Evolutionary conservation across 2,888 invertebrate genomes (phyloP), one percentile per base, ranked within the genome.

Genomic region (Steinernema hermaphroditum): DNA sequence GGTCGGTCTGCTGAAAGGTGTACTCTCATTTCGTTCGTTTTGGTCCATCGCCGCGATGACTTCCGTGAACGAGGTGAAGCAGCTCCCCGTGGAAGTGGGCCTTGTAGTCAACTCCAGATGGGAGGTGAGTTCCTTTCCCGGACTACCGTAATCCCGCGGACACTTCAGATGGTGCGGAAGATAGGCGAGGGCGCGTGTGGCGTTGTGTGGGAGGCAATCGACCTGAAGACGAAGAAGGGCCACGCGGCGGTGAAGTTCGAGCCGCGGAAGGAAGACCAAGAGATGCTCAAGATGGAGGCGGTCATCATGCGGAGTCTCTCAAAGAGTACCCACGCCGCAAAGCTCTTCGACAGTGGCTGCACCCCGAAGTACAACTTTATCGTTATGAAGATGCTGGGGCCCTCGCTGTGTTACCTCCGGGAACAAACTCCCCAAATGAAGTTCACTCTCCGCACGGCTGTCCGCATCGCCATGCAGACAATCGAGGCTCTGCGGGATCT

Each of bases 401-500:
- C 34, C 14, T 41, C 37, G 37, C 19, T 68, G 24, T 19, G 41
- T 22, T 27, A 68, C 24, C 24, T 68, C 8, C 37, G 68, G 8
- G 19, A 68, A 4, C 32, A 12, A 2, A 22, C 19, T 8, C 68
- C 68, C 4, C 68, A 68, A 6, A 32, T 9, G 43, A 34, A 68
- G 41, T 68, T 68, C 37, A 68, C 68, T 6, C 37, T 68, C 4
- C 14, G 68, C 68, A 68, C 68, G 8, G 8, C 22, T 22, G 68
- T 24, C 6, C 54, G 54, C 27, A 2, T 54, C 6, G 27, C 54
- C n/a, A 75, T 78, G 32, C 79, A 79, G 68, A 73, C 69, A 37
- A 34, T 78, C 19, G 77, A 79, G 44, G 76, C 79, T 0, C 32
- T 79, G 12, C 50, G 68, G 34, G 79, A 79, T 34, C 50, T 79